Percentiles rank a stretch among this genome's conserved stretches.
These are phyloP conservation scores for Trogon melanurus DNA, from an alignment of 2,113 vertebrate genomes.

Conservation along the genomic window DNA sequence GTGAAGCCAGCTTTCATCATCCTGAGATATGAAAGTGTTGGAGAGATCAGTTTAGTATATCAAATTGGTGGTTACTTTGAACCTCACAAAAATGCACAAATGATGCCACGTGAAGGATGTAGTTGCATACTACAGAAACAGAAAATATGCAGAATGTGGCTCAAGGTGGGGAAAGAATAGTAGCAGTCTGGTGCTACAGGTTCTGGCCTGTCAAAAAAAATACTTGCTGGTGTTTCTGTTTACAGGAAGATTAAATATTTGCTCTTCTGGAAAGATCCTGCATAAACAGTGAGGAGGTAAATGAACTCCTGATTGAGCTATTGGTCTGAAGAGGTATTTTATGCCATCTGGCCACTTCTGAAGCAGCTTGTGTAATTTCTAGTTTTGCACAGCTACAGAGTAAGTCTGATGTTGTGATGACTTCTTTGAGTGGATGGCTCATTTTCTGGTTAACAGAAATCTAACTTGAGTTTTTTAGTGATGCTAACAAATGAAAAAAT, in stretches of 20 bases:
- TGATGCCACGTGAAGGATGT: neutral
- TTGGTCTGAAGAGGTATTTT: neutral
- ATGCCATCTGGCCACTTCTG: neutral
- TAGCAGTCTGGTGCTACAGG: neutral
- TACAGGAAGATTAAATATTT: neutral
- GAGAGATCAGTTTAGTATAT: neutral
- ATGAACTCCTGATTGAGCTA: neutral
- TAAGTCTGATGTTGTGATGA: neutral
- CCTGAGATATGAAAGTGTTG: accelerated
- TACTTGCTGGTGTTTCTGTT: neutral
- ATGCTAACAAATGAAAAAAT: neutral
- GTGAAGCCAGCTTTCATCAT: neutral
- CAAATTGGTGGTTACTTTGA: neutral
- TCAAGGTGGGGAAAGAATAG: neutral
- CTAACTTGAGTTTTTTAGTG: neutral
- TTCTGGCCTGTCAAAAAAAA: neutral
- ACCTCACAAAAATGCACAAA: neutral
- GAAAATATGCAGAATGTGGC: neutral
- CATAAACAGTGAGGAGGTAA: neutral
- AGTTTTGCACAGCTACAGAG: neutral
- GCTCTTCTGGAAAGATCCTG: neutral
- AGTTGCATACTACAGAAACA: neutral
- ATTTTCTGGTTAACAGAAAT: neutral
- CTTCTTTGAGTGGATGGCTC: neutral
- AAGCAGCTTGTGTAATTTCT: neutral